Conservation (phyloP, 2,888 invertebrate species). For the Hymenopus coronatus region DNA sequence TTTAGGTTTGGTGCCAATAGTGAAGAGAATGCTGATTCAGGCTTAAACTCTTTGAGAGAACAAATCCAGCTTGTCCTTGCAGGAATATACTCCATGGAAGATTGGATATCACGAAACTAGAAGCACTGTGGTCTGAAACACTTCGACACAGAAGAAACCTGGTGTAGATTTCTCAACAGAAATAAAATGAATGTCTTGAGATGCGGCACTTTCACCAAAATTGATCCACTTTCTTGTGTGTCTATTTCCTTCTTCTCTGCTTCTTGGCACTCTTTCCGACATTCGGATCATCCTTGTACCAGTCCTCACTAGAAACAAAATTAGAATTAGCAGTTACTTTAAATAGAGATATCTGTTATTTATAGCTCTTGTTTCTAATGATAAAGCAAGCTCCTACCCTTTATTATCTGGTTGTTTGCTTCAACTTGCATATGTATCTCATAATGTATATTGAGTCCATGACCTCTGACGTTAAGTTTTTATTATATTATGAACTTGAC, state of each 20-base stretch:
- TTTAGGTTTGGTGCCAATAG: too few species aligned
- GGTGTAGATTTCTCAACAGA: not conserved
- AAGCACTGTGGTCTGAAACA: not conserved
- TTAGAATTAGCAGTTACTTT: not conserved
- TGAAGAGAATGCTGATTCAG: too few species aligned
- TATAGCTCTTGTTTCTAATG: too few species aligned
- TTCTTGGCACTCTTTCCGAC: constrained; percentile 47
- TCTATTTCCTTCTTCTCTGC: constrained; percentile 44
- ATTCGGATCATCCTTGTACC: constrained; percentile 76
- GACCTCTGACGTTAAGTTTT: not conserved
- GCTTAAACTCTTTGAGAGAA: too few species aligned
- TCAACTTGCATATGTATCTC: not conserved
- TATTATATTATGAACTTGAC: too few species aligned
- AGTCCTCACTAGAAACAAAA: constrained; percentile 65
- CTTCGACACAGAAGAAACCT: not conserved
- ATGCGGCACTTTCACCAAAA: not conserved
- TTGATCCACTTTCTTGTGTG: constrained; percentile 40
- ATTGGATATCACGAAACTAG: not conserved
- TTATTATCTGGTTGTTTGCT: not conserved
- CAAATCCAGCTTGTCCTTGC: too few species aligned
- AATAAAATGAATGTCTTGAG: not conserved
- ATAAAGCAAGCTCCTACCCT: not conserved
- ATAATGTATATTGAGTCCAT: not conserved
- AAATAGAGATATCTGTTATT: not conserved
- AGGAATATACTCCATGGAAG: too few species aligned